A percentile compares a stretch with the other conserved stretches of the same genome.
These are phyloP conservation scores for Harpalus rubripes DNA, from an alignment of 2,888 invertebrate species.

Conservation along the genomic window DNA sequence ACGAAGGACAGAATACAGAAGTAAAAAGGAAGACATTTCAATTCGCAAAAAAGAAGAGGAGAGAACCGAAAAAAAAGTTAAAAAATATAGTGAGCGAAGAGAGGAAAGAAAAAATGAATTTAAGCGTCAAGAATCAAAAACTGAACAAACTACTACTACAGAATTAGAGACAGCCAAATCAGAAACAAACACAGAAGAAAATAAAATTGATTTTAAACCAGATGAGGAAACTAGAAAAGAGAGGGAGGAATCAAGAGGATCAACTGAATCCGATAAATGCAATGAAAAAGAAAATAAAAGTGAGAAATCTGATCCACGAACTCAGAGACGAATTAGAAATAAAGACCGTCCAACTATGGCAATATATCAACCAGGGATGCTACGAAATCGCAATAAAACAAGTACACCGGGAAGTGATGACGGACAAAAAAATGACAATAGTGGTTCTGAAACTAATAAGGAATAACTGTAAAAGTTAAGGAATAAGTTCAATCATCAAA, in stretches of 20 bases:
- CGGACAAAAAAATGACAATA: slow-evolving; percentile 49
- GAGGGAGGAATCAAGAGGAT: slow-evolving; percentile 27
- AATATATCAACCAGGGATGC: slow-evolving; percentile 94
- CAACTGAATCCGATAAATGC: slow-evolving; percentile 40
- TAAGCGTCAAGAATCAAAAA: slow-evolving; percentile 70
- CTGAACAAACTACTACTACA: slow-evolving; percentile 14
- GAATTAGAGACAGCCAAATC: slow-evolving; percentile 71
- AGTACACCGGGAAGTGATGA: slow-evolving; percentile 19
- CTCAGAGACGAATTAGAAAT: slow-evolving; percentile 80
- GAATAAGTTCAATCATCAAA: neutral
- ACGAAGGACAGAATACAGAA: slow-evolving; percentile 69
- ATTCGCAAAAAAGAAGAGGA: slow-evolving; percentile 70
- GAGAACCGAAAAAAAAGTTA: slow-evolving; percentile 72
- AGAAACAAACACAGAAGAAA: slow-evolving; percentile 28
- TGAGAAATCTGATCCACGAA: slow-evolving; percentile 77
- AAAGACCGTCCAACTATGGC: slow-evolving; percentile 93
- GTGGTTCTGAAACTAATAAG: slow-evolving; percentile 50
- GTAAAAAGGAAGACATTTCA: slow-evolving; percentile 69
- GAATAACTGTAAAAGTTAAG: slow-evolving; percentile 23
- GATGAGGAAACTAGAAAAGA: neutral
- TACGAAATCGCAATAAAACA: slow-evolving; percentile 74
- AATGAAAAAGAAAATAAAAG: slow-evolving; percentile 50
- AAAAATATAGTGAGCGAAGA: slow-evolving; percentile 76
- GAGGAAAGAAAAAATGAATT: slow-evolving; percentile 76
- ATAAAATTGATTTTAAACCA: slow-evolving; percentile 32